phyloP scores from a whole-genome alignment of 2,113 vertebrate species.

The Numenius arquata region DNA sequence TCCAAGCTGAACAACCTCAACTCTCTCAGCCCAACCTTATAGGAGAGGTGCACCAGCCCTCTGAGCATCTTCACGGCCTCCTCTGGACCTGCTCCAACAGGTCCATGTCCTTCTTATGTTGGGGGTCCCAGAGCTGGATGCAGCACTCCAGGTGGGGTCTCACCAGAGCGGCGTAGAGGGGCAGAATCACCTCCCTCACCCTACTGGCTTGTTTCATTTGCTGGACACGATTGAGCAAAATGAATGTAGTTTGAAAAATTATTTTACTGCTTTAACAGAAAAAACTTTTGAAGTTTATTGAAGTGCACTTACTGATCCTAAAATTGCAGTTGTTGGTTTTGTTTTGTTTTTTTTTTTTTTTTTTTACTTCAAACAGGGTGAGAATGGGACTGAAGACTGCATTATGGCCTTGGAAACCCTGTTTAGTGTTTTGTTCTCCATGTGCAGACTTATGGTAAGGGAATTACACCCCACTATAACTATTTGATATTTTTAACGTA shows the following conservation, averaged over 20 bases:
- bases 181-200: not conserved
- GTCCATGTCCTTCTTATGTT: not conserved
- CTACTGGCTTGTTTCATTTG: not conserved
- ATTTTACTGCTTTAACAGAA: not conserved
- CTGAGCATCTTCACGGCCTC: not conserved
- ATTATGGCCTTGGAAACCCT: constrained; percentile 92
- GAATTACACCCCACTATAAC: not conserved
- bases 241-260: not conserved
- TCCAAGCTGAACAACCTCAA: not conserved
- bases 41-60: not conserved
- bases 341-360: not conserved
- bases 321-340: not conserved
- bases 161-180: not conserved
- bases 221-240: not conserved
- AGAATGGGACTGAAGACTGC: constrained; percentile 90
- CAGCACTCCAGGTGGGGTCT: not conserved
- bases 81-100: not conserved
- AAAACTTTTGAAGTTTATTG: not conserved
- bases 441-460: constrained; percentile 98
- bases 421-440: constrained; percentile 93
- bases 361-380: constrained; percentile 77
- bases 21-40: not conserved
- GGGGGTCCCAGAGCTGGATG: not conserved
- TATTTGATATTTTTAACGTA: not conserved
- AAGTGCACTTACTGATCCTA: not conserved